Percentiles rank a stretch among this genome's conserved stretches.
phyloP scores from a whole-genome alignment of 2,888 invertebrate genomes.

The Agrochola macilenta region DNA sequence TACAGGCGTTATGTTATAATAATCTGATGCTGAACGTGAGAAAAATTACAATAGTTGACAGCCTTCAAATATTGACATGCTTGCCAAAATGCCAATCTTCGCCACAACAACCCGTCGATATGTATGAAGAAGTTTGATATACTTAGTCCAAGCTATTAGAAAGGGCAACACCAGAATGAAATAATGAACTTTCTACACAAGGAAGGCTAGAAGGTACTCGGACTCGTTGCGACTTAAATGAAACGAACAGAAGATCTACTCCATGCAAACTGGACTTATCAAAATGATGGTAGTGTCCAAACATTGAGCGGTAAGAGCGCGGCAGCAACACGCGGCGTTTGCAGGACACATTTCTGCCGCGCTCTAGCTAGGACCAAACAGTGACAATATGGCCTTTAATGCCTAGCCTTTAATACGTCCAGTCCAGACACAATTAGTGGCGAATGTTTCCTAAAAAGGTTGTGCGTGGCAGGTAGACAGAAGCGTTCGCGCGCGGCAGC shows the following conservation, averaged over 20 bases:
- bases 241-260: conserved; percentile 22
- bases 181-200: conserved; percentile 69
- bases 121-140: not conserved
- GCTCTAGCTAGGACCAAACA: too few relatives aligned
- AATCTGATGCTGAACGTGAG: not conserved
- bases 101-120: not conserved
- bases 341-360: too few relatives aligned
- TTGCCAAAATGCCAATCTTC: not conserved
- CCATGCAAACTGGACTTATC: not conserved
- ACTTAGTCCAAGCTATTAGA: conserved; percentile 33
- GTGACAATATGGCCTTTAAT: too few relatives aligned
- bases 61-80: not conserved
- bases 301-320: too few relatives aligned
- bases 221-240: not conserved
- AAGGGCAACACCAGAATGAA: conserved; percentile 51
- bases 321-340: too few relatives aligned
- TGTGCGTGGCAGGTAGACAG: too few relatives aligned
- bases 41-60: not conserved
- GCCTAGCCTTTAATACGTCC: too few relatives aligned
- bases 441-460: too few relatives aligned
- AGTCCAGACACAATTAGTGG: too few relatives aligned
- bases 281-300: not conserved
- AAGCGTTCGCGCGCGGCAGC: too few relatives aligned
- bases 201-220: conserved; percentile 23
- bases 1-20: not conserved